Percentiles rank a stretch among this genome's conserved stretches.
These are phyloP conservation scores for Indicator maculatus DNA, from an alignment of 2,113 vertebrate genomes.

Conservation along the genomic window DNA sequence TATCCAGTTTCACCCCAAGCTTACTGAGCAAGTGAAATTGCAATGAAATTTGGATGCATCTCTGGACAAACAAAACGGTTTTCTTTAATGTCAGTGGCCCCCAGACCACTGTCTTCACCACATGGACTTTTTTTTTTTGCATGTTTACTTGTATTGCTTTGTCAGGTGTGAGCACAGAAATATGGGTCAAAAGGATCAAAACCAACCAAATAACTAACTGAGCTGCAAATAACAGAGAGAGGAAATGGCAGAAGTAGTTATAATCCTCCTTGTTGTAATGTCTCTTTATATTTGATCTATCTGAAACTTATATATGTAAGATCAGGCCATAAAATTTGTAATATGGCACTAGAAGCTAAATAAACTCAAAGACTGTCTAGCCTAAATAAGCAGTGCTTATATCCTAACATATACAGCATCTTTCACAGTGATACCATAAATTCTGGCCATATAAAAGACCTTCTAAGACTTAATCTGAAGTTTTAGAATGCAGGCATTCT, in stretches of 20 bases:
- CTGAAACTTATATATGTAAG: background rate
- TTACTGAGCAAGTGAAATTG: background rate
- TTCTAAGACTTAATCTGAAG: no score
- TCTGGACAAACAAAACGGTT: background rate
- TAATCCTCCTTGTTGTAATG: background rate
- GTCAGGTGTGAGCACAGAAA: background rate
- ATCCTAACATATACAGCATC: background rate
- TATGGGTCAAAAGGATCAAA: background rate
- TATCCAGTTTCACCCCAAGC: background rate
- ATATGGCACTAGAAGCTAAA: background rate
- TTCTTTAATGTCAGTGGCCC: background rate
- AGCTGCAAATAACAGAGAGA: background rate
- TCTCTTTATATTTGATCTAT: background rate
- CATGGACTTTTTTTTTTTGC: background rate
- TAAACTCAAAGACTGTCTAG: background rate
- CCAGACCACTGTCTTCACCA: background rate
- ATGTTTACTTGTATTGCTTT: background rate
- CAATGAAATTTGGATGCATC: background rate
- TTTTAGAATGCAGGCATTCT: no score
- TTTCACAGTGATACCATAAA: background rate
- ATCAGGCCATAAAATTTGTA: background rate
- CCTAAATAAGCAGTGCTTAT: background rate
- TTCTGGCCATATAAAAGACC: no score
- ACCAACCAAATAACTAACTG: no score
- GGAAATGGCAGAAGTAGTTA: background rate